Percentiles rank a stretch among this genome's conserved stretches.
These are phyloP conservation scores for Simalia tracyae DNA, from an alignment of 2,797 vertebrate genomes.

Conservation along the genomic window DNA sequence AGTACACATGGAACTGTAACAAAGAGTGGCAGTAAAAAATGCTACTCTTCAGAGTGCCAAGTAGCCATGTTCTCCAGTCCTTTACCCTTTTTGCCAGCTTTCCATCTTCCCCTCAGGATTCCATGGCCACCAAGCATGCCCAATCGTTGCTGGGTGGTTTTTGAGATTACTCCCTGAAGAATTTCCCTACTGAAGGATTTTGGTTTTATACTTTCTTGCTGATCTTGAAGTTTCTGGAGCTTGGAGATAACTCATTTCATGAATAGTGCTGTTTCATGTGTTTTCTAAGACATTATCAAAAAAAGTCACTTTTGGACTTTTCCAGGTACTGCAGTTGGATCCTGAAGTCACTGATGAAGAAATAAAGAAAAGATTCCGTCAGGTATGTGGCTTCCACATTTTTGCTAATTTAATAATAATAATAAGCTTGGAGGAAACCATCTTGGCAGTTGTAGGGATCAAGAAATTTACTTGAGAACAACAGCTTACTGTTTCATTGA, in stretches of 20 bases:
- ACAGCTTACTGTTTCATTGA: neutral
- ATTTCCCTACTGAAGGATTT: neutral
- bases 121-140: neutral
- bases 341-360: slow-evolving; percentile 96
- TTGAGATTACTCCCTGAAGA: neutral
- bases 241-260: neutral
- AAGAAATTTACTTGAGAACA: neutral
- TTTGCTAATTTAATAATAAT: neutral
- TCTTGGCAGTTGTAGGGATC: neutral
- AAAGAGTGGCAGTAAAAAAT: neutral
- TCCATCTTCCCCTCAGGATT: neutral
- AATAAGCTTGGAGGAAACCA: neutral
- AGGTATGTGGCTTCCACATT: slow-evolving; percentile 74
- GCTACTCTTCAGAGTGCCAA: neutral
- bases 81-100: neutral
- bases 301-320: slow-evolving; percentile 14
- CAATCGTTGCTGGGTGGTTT: neutral
- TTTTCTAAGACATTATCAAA: neutral
- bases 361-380: slow-evolving; percentile 95
- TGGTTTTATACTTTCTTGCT: neutral
- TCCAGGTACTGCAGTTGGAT: slow-evolving; percentile 94
- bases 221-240: neutral
- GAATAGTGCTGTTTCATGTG: slow-evolving; percentile 6
- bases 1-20: neutral
- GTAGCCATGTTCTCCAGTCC: neutral